Conservation (phyloP, 2,797 vertebrate genomes). For the Pangasius sanitwongsei region DNA sequence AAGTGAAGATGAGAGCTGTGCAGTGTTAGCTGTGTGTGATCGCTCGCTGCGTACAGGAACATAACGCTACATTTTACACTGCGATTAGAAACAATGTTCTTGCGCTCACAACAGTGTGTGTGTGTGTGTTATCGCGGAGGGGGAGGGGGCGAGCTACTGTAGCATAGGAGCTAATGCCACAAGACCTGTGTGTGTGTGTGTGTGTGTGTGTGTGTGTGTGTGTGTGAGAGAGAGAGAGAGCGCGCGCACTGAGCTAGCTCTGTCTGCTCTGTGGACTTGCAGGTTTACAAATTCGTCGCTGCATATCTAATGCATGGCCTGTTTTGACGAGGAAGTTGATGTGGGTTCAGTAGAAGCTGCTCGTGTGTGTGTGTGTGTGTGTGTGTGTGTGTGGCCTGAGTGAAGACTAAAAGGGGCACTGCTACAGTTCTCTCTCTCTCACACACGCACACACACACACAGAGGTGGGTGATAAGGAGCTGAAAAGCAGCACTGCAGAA, state of each 20-base stretch:
- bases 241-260: not conserved
- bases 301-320: not conserved
- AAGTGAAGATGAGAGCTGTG: not conserved
- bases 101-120: constrained; percentile 36
- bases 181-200: constrained; percentile 29
- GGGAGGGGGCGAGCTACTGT: constrained; percentile 53
- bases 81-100: constrained; percentile 38
- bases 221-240: not conserved
- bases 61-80: not conserved
- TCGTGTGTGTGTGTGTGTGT: not conserved
- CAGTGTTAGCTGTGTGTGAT: not conserved
- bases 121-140: constrained; percentile 51
- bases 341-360: not conserved
- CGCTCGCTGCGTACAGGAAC: not conserved
- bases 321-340: constrained; percentile 15
- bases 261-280: constrained; percentile 5
- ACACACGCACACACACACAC: not conserved
- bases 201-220: constrained; percentile 23
- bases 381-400: not conserved
- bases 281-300: not conserved
- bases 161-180: constrained; percentile 47
- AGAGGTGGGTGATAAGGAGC: not conserved
- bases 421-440: not conserved
- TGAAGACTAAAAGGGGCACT: not conserved
- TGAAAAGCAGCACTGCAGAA: not conserved